Evolutionary conservation across 2,113 vertebrate genomes (phyloP).

Genomic region (Megatriorchis doriae): DNA sequence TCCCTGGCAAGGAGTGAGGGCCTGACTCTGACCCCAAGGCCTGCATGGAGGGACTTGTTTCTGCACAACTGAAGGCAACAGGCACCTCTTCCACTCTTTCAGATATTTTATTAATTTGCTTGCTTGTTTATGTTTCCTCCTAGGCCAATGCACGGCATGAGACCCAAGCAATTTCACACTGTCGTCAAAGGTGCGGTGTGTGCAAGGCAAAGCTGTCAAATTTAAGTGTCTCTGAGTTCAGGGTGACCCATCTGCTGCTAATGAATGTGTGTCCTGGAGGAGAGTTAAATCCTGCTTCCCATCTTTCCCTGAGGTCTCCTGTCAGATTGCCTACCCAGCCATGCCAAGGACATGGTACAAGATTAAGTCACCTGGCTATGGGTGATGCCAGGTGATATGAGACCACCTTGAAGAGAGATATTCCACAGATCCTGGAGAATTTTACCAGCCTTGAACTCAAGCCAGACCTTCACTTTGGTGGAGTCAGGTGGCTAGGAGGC

Average conservation of each 20-base stretch:
- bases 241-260: not conserved
- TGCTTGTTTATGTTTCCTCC: slow-evolving; percentile 14
- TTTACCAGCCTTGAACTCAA: not conserved
- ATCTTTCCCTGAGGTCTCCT: not conserved
- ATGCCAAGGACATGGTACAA: not conserved
- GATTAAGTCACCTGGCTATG: not conserved
- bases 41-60: not conserved
- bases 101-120: slow-evolving; percentile 15
- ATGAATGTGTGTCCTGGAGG: not conserved
- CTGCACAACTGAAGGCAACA: slow-evolving; percentile 8
- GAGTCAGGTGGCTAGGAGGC: not conserved
- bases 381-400: not conserved
- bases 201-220: not conserved
- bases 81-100: not conserved
- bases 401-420: not conserved
- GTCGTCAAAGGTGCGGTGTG: not conserved
- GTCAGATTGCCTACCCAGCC: not conserved
- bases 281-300: not conserved
- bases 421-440: not conserved
- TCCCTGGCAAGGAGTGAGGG: not conserved
- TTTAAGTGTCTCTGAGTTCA: not conserved
- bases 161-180: not conserved
- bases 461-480: not conserved
- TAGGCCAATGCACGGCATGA: not conserved
- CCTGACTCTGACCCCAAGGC: not conserved